These are phyloP conservation scores for Habrosyne pyritoides DNA, from an alignment of 2,888 invertebrate species.

Conservation along the genomic window DNA sequence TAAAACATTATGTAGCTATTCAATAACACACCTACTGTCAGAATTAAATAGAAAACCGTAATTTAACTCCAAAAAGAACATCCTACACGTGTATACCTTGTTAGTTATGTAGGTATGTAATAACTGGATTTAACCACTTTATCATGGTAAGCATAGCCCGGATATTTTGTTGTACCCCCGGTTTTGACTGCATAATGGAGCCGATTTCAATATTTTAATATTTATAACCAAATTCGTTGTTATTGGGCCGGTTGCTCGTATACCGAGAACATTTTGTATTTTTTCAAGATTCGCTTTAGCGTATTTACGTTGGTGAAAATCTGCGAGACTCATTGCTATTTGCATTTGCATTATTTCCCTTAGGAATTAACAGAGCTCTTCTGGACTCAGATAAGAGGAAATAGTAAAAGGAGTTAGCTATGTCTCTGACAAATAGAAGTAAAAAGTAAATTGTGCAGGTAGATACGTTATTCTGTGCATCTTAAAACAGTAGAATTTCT, in stretches of 20 bases:
- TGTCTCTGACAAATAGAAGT: background rate
- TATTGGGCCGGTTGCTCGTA: slow-evolving; percentile 42
- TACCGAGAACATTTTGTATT: slow-evolving; percentile 19
- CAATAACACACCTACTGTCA: no score
- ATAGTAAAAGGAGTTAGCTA: background rate
- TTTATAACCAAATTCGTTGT: slow-evolving; percentile 68
- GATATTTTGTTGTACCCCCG: slow-evolving; percentile 65
- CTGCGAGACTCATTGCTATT: slow-evolving; percentile 27
- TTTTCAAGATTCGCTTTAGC: slow-evolving; percentile 24
- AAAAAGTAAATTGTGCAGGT: no score
- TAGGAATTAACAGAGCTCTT: background rate
- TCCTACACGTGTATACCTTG: background rate
- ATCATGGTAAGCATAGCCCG: slow-evolving; percentile 52
- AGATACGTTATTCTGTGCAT: no score
- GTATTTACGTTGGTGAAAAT: slow-evolving; percentile 25
- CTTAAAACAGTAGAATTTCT: no score
- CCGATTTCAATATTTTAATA: slow-evolving; percentile 73
- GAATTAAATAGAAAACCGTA: no score
- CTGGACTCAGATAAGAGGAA: background rate
- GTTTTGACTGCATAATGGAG: slow-evolving; percentile 68
- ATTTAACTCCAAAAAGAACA: no score
- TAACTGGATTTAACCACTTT: slow-evolving; percentile 58
- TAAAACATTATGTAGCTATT: no score
- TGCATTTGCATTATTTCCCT: slow-evolving; percentile 29
- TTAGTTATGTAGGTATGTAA: slow-evolving; percentile 24